Conservation (phyloP, 2,113 vertebrate genomes). For the Sinocyclocheilus rhinocerous region DNA sequence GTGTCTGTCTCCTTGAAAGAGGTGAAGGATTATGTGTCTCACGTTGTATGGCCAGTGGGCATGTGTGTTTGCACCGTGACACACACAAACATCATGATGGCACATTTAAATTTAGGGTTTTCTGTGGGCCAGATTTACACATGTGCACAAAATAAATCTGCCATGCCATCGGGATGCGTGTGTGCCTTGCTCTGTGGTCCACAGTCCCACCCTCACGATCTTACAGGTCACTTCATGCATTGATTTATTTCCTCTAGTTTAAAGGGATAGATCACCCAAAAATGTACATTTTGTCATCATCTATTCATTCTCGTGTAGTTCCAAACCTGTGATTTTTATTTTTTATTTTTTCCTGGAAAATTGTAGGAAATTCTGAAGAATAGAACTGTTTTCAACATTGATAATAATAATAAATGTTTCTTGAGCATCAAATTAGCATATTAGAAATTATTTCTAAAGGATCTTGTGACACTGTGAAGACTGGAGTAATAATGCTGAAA, state of each 20-base stretch:
- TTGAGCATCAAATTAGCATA: no score
- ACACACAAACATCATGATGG: not conserved
- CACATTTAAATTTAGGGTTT: not conserved
- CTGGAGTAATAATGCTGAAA: no score
- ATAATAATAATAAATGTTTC: no score
- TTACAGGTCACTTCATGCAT: not conserved
- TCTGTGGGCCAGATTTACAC: not conserved
- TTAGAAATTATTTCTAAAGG: no score
- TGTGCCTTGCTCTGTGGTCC: not conserved
- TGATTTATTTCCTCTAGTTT: not conserved
- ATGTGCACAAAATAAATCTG: not conserved
- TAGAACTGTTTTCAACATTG: no score
- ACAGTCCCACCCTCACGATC: slow-evolving; percentile 2
- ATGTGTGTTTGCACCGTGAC: not conserved
- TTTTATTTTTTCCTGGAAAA: no score
- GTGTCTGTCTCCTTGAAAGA: slow-evolving; percentile 30
- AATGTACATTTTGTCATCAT: not conserved
- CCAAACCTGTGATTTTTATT: not conserved
- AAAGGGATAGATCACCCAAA: not conserved
- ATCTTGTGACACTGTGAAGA: no score
- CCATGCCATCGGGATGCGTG: not conserved
- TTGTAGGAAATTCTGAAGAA: not conserved
- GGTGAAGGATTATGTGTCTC: slow-evolving; percentile 31
- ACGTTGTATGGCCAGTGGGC: not conserved
- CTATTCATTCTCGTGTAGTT: not conserved